Conservation (phyloP, 1,140 invertebrate species). For the Xylocopa sonorina region DNA sequence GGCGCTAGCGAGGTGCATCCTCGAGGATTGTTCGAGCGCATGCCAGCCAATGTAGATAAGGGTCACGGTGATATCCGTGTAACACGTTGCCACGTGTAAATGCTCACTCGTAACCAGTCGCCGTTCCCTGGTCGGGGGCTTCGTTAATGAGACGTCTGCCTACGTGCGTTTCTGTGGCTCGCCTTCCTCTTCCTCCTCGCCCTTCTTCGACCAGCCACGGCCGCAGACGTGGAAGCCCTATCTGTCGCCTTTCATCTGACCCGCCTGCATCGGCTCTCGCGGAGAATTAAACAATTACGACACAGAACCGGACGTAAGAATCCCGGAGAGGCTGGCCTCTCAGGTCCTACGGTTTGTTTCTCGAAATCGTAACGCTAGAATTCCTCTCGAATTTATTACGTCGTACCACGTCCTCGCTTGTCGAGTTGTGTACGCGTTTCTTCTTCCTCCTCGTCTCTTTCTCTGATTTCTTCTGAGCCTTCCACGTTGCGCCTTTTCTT, state of each 20-base stretch:
- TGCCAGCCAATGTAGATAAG: constrained; percentile 21
- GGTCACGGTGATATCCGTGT: constrained; percentile 24
- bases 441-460: too few relatives aligned
- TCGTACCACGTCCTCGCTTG: too few relatives aligned
- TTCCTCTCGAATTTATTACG: constrained; percentile 31
- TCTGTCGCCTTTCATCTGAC: constrained; percentile 64
- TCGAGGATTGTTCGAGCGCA: constrained; percentile 6
- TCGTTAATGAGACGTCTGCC: constrained; percentile 57
- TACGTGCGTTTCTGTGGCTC: constrained; percentile 49
- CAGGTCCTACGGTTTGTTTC: constrained; percentile 15
- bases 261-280: constrained; percentile 27
- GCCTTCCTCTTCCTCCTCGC: constrained; percentile 6
- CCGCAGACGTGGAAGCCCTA: constrained; percentile 33
- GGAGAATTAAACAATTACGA: constrained; percentile 68
- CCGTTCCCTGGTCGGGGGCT: constrained; percentile 49
- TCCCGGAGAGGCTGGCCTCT: constrained; percentile 31
- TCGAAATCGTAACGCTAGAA: constrained; percentile 25
- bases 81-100: constrained; percentile 57
- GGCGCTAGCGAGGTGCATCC: neutral
- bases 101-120: constrained; percentile 37
- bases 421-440: too few relatives aligned
- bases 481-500: too few relatives aligned
- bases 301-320: constrained; percentile 39
- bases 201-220: constrained; percentile 44
- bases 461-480: too few relatives aligned